Evolutionary conservation across 2,888 invertebrate genomes (phyloP).

Genomic region (Micropterix aruncella): DNA sequence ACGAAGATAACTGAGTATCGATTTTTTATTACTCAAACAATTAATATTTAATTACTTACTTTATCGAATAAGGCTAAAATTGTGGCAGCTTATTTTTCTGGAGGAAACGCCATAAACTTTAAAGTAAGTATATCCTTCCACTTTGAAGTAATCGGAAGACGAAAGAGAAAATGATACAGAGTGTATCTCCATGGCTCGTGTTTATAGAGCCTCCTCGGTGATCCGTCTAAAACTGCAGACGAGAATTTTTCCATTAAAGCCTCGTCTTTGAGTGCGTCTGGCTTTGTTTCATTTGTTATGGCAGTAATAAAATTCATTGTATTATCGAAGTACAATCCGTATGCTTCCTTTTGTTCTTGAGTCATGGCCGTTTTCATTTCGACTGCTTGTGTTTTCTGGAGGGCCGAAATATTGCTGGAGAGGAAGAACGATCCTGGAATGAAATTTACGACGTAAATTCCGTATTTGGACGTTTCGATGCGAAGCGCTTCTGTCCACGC

Average conservation of each 20-base stretch:
- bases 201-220: background rate
- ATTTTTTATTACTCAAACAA: no score
- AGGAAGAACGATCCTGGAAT: constrained; percentile 65
- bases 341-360: constrained; percentile 45
- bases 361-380: constrained; percentile 50
- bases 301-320: background rate
- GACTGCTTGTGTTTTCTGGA: constrained; percentile 43
- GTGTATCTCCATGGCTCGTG: background rate
- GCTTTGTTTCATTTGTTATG: background rate
- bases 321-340: constrained; percentile 45
- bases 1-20: no score
- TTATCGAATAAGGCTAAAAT: no score
- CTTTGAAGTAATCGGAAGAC: background rate
- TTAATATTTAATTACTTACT: no score
- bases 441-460: constrained; percentile 57
- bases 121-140: no score
- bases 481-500: constrained; percentile 62
- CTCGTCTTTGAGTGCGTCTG: background rate
- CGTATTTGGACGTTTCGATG: constrained; percentile 56
- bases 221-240: background rate
- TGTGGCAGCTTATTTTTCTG: no score
- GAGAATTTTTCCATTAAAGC: background rate
- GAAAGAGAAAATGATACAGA: background rate
- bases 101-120: no score
- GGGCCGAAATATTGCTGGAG: constrained; percentile 53